These are phyloP conservation scores for Ctenopoma kingsleyae DNA, from an alignment of 2,797 vertebrate genomes.

Conservation along the genomic window DNA sequence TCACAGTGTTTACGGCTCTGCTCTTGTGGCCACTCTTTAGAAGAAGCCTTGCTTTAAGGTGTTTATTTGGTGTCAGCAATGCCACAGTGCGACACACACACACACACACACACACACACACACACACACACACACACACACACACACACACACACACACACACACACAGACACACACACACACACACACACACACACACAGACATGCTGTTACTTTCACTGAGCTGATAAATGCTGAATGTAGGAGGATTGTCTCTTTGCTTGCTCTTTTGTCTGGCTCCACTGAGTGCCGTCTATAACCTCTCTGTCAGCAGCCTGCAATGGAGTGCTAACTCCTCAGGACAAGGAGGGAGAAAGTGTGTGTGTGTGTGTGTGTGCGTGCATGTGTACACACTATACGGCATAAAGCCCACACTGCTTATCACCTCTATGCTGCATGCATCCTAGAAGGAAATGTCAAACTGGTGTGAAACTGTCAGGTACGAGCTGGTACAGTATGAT, in stretches of 20 bases:
- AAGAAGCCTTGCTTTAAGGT: background rate
- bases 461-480: conserved; percentile 42
- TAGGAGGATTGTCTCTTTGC: conserved; percentile 45
- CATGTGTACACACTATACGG: conserved; percentile 2
- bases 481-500: conserved; percentile 19
- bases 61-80: conserved; percentile 9
- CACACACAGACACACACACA: conserved; percentile 2
- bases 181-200: conserved; percentile 18
- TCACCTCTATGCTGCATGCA: conserved; percentile 34
- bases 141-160: background rate
- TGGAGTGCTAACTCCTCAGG: conserved; percentile 42
- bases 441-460: conserved; percentile 51
- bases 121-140: conserved; percentile 10
- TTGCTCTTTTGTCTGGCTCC: conserved; percentile 50
- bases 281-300: conserved; percentile 48
- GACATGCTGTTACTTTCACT: conserved; percentile 6
- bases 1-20: no score
- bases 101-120: background rate
- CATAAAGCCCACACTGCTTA: conserved; percentile 41
- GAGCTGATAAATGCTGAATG: conserved; percentile 59
- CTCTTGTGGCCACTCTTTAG: background rate
- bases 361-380: background rate
- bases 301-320: conserved; percentile 53
- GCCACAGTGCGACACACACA: background rate
- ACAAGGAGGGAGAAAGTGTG: conserved; percentile 16